These are phyloP conservation scores for Glyptemys insculpta DNA, from an alignment of 2,797 vertebrate species.

Conservation along the genomic window DNA sequence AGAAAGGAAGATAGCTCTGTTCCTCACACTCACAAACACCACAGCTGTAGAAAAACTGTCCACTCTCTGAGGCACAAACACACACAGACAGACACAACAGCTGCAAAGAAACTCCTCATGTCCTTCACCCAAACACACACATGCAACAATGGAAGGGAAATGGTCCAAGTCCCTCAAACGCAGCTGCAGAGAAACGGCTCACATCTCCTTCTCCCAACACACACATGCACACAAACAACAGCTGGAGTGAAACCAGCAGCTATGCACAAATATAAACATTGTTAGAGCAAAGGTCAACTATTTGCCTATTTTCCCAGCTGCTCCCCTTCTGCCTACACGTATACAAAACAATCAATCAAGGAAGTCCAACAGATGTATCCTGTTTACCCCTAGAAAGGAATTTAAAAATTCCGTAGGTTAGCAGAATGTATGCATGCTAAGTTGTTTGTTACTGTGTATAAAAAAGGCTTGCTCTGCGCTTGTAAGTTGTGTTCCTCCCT, in stretches of 20 bases:
- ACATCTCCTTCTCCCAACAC: not conserved
- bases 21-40: not conserved
- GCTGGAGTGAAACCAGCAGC: not conserved
- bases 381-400: too few species aligned
- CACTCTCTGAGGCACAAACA: not conserved
- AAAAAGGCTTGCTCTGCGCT: too few species aligned
- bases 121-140: accelerated
- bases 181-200: not conserved
- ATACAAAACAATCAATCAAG: too few species aligned
- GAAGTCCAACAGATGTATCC: too few species aligned
- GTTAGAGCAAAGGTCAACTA: too few species aligned
- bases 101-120: slow-evolving; percentile 15
- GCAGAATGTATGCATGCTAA: too few species aligned
- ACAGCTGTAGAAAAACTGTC: not conserved
- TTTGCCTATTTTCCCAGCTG: too few species aligned
- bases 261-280: not conserved
- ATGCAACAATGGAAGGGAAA: not conserved
- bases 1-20: accelerated
- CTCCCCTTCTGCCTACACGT: too few species aligned
- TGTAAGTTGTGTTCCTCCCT: too few species aligned
- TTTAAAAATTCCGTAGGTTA: too few species aligned
- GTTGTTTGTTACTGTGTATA: too few species aligned
- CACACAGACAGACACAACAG: not conserved
- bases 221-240: accelerated
- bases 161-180: not conserved